These are phyloP conservation scores for Drosophila tropicalis DNA, from an alignment of 1,140 invertebrate species.

Conservation along the genomic window DNA sequence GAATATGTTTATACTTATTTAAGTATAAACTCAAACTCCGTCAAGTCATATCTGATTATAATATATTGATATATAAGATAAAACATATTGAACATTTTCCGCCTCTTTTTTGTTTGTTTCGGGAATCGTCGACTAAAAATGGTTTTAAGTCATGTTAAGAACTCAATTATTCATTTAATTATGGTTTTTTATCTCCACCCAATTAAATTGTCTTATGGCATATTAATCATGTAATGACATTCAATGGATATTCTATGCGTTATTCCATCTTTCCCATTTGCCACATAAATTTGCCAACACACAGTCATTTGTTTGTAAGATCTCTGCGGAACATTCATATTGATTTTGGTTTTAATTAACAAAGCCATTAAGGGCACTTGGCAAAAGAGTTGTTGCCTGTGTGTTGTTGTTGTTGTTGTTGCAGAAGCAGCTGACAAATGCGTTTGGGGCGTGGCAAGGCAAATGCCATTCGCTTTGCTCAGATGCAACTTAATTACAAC, in stretches of 20 bases:
- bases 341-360: constrained; percentile 79
- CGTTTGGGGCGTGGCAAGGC: constrained; percentile 44
- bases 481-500: constrained; percentile 78
- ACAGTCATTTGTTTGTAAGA: constrained; percentile 33
- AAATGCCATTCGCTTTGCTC: constrained; percentile 32
- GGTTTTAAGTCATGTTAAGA: no score
- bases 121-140: no score
- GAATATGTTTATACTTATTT: no score
- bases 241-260: neutral
- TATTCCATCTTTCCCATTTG: neutral
- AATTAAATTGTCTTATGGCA: no score
- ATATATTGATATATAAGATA: no score
- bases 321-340: constrained; percentile 43
- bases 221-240: no score
- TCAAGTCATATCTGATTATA: no score
- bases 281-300: constrained; percentile 5
- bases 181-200: no score
- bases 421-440: constrained; percentile 42
- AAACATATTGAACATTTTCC: no score
- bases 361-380: constrained; percentile 73
- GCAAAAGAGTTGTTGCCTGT: constrained; percentile 13
- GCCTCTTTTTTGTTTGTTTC: no score
- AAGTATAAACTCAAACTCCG: no score
- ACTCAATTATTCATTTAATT: no score
- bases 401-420: constrained; percentile 25